Evolutionary conservation across 92 coral and sea anemone genomes (phyloP), one percentile per base, ranked within the genome.

Genomic region (Muricea muricata): DNA sequence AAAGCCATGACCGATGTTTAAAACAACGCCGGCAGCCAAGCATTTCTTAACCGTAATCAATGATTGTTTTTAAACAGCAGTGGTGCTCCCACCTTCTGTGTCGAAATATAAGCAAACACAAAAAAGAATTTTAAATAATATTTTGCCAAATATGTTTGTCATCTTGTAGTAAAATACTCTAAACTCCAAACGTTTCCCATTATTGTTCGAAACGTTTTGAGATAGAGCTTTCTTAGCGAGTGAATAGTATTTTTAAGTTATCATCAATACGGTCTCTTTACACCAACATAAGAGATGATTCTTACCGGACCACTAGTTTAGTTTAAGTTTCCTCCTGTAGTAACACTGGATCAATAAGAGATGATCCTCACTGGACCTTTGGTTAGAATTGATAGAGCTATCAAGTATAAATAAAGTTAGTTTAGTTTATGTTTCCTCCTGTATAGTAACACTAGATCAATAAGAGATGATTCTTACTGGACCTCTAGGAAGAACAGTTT

Each of bases 21-120:
- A 41, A 33, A 18, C 35, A 39, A 29, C 1, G 45, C 6, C 4
- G 6, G 1, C 20, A 30, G 39, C 4, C 15, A 25, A 4, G 24
- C 47, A 47, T 35, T 70, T 26, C 47, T 70, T 31, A 28, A 12
- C 1, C 46, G 78, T 40, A 71, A 70, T 71, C 54, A 20, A 32
- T n/a, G 9, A 71, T 71, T 71, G 78, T 37, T 13, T 26, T 7
- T 2, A 32, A n/a, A 10, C 78, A 71, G 78, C 56, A 32, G 78
- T n/a, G 9, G 4, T 6, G 55, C 23, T 40, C 1, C 31, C 28
- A 11, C 78, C 54, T 20, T 30, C 56, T 71, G 78, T 31, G 56
- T 8, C 15, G 0, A 25, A 40, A 37, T 71, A 29, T 71, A 40
- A 71, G 31, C 55, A 20, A 71, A 39, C 20, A 71, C 18, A 6